phyloP scores from a whole-genome alignment of 1,140 invertebrate species.

The Chelonus insularis region DNA sequence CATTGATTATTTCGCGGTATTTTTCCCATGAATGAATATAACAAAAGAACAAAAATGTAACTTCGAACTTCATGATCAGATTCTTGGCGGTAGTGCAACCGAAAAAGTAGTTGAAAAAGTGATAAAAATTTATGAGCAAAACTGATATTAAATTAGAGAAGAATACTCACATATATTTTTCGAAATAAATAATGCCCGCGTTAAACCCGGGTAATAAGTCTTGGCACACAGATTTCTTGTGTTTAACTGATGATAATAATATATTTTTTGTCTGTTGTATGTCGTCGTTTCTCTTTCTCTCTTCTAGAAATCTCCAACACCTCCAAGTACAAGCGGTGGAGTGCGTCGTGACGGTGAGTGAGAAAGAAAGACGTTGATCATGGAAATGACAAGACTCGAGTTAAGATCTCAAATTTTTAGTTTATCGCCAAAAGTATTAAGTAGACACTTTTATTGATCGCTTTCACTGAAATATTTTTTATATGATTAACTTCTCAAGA shows the following conservation, averaged over 20 bases:
- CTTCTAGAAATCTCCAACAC: slow-evolving; percentile 22
- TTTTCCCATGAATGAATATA: too few species aligned
- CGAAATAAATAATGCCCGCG: slow-evolving; percentile 6
- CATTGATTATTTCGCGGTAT: too few species aligned
- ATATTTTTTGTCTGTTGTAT: background rate
- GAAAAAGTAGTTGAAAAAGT: background rate
- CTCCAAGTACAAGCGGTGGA: too few species aligned
- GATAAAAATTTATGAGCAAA: background rate
- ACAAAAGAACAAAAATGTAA: background rate
- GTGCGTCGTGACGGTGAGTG: slow-evolving; percentile 10
- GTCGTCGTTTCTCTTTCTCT: slow-evolving; percentile 4
- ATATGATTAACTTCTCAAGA: background rate
- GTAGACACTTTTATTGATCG: background rate
- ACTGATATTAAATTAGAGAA: background rate
- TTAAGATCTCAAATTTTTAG: background rate
- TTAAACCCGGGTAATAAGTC: slow-evolving; percentile 1
- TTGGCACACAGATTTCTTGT: background rate
- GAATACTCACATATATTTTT: background rate
- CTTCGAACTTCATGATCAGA: background rate
- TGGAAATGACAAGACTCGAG: background rate
- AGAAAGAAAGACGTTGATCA: background rate
- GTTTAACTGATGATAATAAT: background rate
- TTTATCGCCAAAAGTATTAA: background rate
- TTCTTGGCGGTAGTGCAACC: too few species aligned
- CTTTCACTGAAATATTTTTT: background rate